Evolutionary conservation across 2,888 invertebrate genomes (phyloP).

Genomic region (Heteropelma amictum): DNA sequence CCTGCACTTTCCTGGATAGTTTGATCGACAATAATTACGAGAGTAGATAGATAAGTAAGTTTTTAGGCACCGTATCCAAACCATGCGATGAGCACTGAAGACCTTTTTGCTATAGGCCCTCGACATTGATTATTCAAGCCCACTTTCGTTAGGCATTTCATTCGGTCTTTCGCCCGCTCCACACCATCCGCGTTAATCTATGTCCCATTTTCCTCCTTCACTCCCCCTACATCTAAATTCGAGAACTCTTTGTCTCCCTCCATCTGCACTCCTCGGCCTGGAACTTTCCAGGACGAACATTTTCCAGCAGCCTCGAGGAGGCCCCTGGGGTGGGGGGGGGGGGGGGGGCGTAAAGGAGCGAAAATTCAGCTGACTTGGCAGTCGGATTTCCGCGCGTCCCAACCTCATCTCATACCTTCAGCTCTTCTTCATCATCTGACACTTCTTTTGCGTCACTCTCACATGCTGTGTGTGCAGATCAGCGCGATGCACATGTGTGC

Average conservation of each 20-base stretch:
- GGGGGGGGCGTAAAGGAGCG: conserved; percentile 38
- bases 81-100: conserved; percentile 24
- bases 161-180: not conserved
- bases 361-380: conserved; percentile 60
- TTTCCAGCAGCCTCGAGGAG: conserved; percentile 34
- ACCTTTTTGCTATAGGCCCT: not conserved
- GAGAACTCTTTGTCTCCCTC: conserved; percentile 10
- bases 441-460: not conserved
- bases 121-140: conserved; percentile 27
- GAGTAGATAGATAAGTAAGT: conserved; percentile 41
- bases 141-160: not conserved
- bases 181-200: not conserved
- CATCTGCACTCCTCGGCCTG: not conserved
- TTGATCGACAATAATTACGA: conserved; percentile 67
- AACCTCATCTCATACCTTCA: conserved; percentile 5
- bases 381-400: conserved; percentile 56
- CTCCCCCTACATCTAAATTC: conserved; percentile 37
- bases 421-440: conserved; percentile 4
- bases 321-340: conserved; percentile 24
- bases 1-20: conserved; percentile 48
- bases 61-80: conserved; percentile 25
- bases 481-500: conserved; percentile 28
- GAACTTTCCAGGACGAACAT: conserved; percentile 42
- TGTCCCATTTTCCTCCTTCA: conserved; percentile 1
- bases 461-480: not conserved